phyloP scores from a whole-genome alignment of 2,888 invertebrate genomes.

The Lochmaea crataegi region DNA sequence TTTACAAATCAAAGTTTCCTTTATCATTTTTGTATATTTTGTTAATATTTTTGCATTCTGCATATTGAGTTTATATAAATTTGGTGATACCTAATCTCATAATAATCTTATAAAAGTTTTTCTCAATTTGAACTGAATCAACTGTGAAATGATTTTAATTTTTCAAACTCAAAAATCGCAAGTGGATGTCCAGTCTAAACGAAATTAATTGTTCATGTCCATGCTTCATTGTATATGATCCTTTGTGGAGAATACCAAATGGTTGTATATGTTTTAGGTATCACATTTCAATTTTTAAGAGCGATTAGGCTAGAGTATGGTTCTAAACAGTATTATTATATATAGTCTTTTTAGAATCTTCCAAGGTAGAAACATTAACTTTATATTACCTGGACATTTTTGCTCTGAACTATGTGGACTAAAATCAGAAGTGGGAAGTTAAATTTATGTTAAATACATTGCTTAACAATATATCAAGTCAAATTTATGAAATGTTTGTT shows the following conservation, averaged over 20 bases:
- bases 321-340: neutral
- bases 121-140: too few relatives aligned
- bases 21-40: too few relatives aligned
- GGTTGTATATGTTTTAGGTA: neutral
- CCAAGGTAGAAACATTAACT: constrained; percentile 3
- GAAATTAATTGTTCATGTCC: neutral
- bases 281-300: neutral
- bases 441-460: too few relatives aligned
- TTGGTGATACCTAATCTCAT: too few relatives aligned
- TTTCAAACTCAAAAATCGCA: too few relatives aligned
- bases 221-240: neutral
- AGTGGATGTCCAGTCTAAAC: neutral
- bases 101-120: too few relatives aligned
- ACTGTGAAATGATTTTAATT: too few relatives aligned
- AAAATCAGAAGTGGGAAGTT: neutral
- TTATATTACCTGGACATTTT: neutral
- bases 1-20: too few relatives aligned
- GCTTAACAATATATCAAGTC: too few relatives aligned
- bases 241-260: neutral
- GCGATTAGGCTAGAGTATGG: neutral
- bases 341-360: constrained; percentile 6
- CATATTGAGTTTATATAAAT: too few relatives aligned
- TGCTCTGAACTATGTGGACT: neutral
- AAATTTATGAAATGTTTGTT: too few relatives aligned
- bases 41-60: too few relatives aligned